Percentiles rank a stretch among this genome's conserved stretches.
Conservation (phyloP, 2,888 invertebrate genomes). For the Ennomos quercinarius region DNA sequence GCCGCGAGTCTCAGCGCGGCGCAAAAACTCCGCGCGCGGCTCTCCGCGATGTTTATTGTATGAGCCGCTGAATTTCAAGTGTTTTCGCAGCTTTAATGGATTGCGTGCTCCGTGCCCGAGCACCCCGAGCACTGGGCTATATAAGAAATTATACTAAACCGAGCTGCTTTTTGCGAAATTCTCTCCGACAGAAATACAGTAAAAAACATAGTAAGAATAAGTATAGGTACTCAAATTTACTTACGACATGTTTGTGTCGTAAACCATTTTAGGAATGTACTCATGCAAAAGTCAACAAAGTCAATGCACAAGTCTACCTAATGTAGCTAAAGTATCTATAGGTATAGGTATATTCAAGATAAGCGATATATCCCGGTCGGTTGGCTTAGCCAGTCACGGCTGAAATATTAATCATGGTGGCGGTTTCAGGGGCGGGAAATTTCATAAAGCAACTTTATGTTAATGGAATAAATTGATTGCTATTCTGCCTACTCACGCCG, state of each 20-base stretch:
- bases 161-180: slow-evolving; percentile 6
- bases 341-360: slow-evolving; percentile 42
- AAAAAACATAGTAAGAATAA: background rate
- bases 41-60: slow-evolving; percentile 78
- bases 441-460: slow-evolving; percentile 73
- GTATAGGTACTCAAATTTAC: too few relatives aligned
- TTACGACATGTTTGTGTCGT: too few relatives aligned
- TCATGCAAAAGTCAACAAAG: too few relatives aligned
- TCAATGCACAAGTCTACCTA: background rate
- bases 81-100: slow-evolving; percentile 81
- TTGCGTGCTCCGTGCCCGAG: slow-evolving; percentile 57
- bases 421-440: slow-evolving; percentile 61
- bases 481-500: slow-evolving; percentile 52
- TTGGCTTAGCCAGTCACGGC: slow-evolving; percentile 68
- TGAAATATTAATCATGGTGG: slow-evolving; percentile 72
- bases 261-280: slow-evolving; percentile 2
- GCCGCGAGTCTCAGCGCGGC: slow-evolving; percentile 52
- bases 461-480: slow-evolving; percentile 70
- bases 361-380: slow-evolving; percentile 58
- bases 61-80: slow-evolving; percentile 82
- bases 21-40: slow-evolving; percentile 64
- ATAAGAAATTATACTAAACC: slow-evolving; percentile 48
- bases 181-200: slow-evolving; percentile 1
- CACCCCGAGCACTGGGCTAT: slow-evolving; percentile 40
- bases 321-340: slow-evolving; percentile 11